Conservation (phyloP, 2,888 invertebrate species). For the Flexamia atlantica region DNA sequence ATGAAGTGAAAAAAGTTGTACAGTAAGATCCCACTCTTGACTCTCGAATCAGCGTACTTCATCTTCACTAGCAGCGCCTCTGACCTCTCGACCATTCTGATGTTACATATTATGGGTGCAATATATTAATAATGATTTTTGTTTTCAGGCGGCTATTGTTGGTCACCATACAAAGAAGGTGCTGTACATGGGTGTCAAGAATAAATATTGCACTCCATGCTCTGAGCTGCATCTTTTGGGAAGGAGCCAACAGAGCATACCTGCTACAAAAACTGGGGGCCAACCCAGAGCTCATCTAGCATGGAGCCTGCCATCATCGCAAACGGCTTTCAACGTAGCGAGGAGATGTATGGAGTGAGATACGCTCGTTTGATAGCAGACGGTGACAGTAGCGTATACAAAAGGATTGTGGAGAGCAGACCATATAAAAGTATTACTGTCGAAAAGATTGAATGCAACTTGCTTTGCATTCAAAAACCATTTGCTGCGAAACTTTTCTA, state of each 20-base stretch:
- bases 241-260: conserved; percentile 28
- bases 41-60: too few relatives aligned
- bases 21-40: too few relatives aligned
- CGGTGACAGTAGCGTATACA: conserved; percentile 72
- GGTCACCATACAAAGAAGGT: conserved; percentile 13
- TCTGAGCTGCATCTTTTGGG: conserved; percentile 30
- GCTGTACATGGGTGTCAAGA: conserved; percentile 29
- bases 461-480: too few relatives aligned
- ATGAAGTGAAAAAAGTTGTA: too few relatives aligned
- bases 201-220: too few relatives aligned
- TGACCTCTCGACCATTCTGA: too few relatives aligned
- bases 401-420: conserved; percentile 68
- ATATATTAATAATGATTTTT: background rate
- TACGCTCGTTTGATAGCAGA: conserved; percentile 71
- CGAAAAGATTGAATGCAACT: conserved; percentile 72
- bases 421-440: conserved; percentile 69
- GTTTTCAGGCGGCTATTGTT: conserved; percentile 35
- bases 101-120: too few relatives aligned
- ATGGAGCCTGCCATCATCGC: conserved; percentile 56
- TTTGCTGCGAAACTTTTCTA: conserved; percentile 68
- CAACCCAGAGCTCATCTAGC: conserved; percentile 19
- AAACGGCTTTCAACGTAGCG: conserved; percentile 54
- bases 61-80: too few relatives aligned
- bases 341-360: conserved; percentile 59
- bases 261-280: conserved; percentile 55